These are phyloP conservation scores for Drosophila cyrtoloma DNA, from an alignment of 2,888 invertebrate species.

Conservation along the genomic window DNA sequence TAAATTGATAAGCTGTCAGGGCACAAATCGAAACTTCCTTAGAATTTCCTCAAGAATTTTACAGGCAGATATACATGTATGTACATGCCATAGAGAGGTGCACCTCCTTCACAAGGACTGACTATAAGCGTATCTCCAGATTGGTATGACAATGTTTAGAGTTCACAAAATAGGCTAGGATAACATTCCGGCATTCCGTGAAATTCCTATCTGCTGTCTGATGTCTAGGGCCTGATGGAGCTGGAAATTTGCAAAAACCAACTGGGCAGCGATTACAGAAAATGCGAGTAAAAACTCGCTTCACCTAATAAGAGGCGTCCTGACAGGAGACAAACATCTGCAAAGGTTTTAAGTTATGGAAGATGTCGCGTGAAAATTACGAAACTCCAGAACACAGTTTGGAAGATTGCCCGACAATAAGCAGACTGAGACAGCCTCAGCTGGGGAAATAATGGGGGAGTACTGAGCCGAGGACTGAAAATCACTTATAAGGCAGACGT, in stretches of 20 bases:
- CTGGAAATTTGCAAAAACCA: not conserved
- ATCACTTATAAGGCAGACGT: not conserved
- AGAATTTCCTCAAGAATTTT: too few relatives aligned
- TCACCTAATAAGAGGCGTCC: not conserved
- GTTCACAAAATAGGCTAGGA: not conserved
- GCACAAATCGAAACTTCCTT: slow-evolving; percentile 2
- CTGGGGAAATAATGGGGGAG: not conserved
- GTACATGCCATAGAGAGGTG: not conserved
- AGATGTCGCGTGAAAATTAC: not conserved
- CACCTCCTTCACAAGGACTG: not conserved
- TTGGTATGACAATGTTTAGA: not conserved
- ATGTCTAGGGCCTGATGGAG: not conserved
- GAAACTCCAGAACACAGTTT: not conserved
- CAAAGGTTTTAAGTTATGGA: not conserved
- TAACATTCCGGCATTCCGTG: not conserved
- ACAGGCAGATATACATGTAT: not conserved
- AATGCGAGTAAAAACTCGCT: not conserved
- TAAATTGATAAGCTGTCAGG: slow-evolving; percentile 28
- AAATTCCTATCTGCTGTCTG: not conserved
- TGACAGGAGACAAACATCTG: not conserved
- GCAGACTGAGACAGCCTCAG: not conserved
- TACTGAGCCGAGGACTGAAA: too few relatives aligned
- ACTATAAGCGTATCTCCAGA: not conserved
- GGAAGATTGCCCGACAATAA: not conserved
- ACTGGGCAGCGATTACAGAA: not conserved